Evolutionary conservation across 2,113 vertebrate genomes (phyloP).

Genomic region (Callorhinus ursinus): DNA sequence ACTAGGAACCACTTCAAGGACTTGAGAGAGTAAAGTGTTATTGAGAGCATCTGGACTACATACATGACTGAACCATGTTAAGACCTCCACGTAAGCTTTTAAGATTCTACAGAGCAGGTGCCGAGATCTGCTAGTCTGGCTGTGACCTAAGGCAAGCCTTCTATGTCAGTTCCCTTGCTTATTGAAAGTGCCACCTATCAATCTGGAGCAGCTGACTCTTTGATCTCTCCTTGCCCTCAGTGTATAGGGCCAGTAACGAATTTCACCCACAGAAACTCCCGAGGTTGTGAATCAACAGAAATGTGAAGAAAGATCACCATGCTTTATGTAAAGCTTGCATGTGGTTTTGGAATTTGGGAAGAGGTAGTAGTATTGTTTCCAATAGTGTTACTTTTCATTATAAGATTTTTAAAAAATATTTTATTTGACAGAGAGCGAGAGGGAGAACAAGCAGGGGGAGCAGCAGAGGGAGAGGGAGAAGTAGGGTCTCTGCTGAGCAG

Average conservation of each 20-base stretch:
- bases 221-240: background rate
- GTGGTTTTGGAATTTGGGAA: background rate
- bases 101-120: too few relatives aligned
- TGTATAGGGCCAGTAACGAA: fast-evolving
- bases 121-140: background rate
- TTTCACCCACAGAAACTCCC: background rate
- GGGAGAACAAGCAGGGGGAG: too few relatives aligned
- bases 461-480: too few relatives aligned
- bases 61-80: background rate
- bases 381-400: background rate
- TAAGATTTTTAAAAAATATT: background rate
- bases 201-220: background rate
- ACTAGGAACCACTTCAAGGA: background rate
- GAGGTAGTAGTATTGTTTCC: background rate
- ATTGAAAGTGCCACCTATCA: background rate
- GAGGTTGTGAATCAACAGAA: background rate
- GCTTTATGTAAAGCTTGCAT: background rate
- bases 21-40: background rate
- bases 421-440: too few relatives aligned
- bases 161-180: background rate
- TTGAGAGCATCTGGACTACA: background rate
- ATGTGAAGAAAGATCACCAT: background rate
- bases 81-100: background rate
- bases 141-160: fast-evolving
- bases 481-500: too few relatives aligned